A percentile compares a stretch with the other conserved stretches of the same genome.
Conservation (phyloP, 1,140 invertebrate genomes). For the Adoxophyes honmai region DNA sequence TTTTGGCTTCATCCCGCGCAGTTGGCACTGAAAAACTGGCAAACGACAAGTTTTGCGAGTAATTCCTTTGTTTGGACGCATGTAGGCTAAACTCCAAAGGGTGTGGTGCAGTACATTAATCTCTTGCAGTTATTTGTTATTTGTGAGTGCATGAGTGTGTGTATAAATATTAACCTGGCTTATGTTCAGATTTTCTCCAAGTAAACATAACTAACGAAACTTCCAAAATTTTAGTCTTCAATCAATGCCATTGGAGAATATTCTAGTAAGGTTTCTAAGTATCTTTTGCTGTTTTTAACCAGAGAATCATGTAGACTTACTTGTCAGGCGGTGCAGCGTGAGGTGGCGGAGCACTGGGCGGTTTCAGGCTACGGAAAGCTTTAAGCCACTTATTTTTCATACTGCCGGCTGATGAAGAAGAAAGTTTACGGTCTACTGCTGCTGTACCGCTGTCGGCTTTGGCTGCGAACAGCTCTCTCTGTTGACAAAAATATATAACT, state of each 20-base stretch:
- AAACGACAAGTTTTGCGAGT: neutral
- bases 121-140: too few relatives aligned
- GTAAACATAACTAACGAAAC: too few relatives aligned
- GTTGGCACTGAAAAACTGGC: constrained; percentile 8
- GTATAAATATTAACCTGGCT: too few relatives aligned
- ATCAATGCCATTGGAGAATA: too few relatives aligned
- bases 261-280: too few relatives aligned
- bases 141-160: too few relatives aligned
- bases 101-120: neutral
- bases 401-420: constrained; percentile 89
- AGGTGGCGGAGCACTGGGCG: constrained; percentile 80
- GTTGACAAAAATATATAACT: constrained; percentile 53
- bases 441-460: constrained; percentile 80
- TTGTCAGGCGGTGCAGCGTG: constrained; percentile 73
- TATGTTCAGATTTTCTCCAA: too few relatives aligned
- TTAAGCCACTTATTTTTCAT: constrained; percentile 99
- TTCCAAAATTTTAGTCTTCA: too few relatives aligned
- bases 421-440: constrained; percentile 89
- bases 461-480: constrained; percentile 93
- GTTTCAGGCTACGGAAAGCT: constrained; percentile 96
- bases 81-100: neutral
- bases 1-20: neutral
- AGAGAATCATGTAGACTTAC: constrained; percentile 51
- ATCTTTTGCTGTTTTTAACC: neutral
- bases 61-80: neutral